phyloP scores from a whole-genome alignment of 2,888 invertebrate genomes.

The Ichneumoninae sp. region DNA sequence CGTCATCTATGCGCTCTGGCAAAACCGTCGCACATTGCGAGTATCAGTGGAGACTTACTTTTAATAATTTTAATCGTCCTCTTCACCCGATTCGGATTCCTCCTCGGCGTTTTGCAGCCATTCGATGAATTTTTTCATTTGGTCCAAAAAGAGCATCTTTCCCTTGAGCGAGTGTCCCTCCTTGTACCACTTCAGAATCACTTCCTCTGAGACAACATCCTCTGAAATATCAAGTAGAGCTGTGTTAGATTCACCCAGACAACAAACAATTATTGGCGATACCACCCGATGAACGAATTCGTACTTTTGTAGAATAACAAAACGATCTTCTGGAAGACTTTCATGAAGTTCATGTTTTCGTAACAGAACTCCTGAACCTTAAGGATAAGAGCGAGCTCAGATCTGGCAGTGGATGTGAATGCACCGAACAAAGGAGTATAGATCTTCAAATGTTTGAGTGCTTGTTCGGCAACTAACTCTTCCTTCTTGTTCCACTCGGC shows the following conservation, averaged over 20 bases:
- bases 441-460: conserved; percentile 94
- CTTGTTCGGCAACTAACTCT: conserved; percentile 97
- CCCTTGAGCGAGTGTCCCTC: conserved; percentile 97
- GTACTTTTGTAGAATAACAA: conserved; percentile 97
- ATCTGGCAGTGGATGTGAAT: conserved; percentile 93
- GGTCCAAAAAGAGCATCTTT: conserved; percentile 98
- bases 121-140: conserved; percentile 98
- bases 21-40: conserved; percentile 7
- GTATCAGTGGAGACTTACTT: conserved; percentile 48
- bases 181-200: conserved; percentile 98
- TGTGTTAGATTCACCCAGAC: conserved; percentile 24
- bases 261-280: not conserved
- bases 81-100: conserved; percentile 88
- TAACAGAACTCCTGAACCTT: conserved; percentile 99
- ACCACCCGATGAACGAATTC: conserved; percentile 72
- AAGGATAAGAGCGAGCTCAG: conserved; percentile 94
- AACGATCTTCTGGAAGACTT: conserved; percentile 98
- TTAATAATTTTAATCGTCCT: conserved; percentile 83
- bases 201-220: conserved; percentile 97
- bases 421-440: conserved; percentile 95
- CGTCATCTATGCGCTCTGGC: conserved; percentile 29
- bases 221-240: conserved; percentile 83
- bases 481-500: conserved; percentile 99
- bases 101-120: conserved; percentile 99
- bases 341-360: conserved; percentile 99